Base-by-base conservation (phyloP, 2,888 invertebrate genomes). In the Zygogramma bicolorata region DNA sequence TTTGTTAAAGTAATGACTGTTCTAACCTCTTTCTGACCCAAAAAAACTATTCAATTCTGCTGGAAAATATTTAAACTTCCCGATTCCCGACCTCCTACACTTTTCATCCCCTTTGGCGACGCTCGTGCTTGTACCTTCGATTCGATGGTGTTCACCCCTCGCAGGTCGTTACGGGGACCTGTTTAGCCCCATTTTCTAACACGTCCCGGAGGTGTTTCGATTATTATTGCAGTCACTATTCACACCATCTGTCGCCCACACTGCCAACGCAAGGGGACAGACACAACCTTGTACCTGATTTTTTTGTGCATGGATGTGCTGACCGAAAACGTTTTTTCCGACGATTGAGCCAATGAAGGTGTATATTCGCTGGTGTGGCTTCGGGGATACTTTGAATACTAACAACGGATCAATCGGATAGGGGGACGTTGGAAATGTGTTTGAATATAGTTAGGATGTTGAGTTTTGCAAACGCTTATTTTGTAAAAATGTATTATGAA, bases 211-310 rank as follows among this genome's bases (percentile, higher is more conserved):
- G 85, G 85, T 85, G 84, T 83, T 84, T 82, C 81, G 83, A 83
- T 85, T 84, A 84, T 85, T 84, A 84, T 85, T 85, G 82, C 80
- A 79, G 76, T 80, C 80, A 74, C 75, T 78, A 80, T 85, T 83
- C 83, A 80, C 84, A 83, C 84, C 86, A 86, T 86, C 85, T 86
- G 86, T 85, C 85, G 83, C 83, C 80, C 83, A 84, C 83, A 77
- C 77, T 73, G 73, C 53, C 10, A 58, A 59, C 68, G 53, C 15
- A 62, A 38, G 61, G 53, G 63, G 46, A 61, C 25, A 25, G 29
- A 49, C 42, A 49, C 42, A 40, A 60, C 68, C 65, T 69, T 65
- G 67, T 76, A 76, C 76, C 76, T 76, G 76, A 72, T 76, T 76
- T 76, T 76, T 76, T 76, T 75, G 57, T 65, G 61, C 40, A 61